Evolutionary conservation across 2,113 vertebrate genomes (phyloP).

Genomic region (Ibidorhyncha struthersii): DNA sequence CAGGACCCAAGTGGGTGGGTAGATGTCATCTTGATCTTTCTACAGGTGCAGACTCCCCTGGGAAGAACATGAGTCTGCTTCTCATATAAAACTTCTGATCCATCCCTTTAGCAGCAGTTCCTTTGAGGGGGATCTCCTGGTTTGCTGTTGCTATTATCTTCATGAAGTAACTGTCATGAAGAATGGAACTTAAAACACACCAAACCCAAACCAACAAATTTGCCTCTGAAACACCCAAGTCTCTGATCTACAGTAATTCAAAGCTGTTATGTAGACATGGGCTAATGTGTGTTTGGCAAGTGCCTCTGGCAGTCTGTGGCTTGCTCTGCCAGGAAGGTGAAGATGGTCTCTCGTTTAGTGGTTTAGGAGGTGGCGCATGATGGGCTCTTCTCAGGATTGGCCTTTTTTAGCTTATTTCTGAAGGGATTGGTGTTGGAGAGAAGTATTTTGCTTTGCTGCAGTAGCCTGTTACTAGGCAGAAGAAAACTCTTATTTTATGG

Average conservation of each 20-base stretch:
- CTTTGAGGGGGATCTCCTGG: neutral
- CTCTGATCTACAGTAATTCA: neutral
- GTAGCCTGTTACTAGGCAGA: neutral
- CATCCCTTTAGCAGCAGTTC: neutral
- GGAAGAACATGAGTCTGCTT: neutral
- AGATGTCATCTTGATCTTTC: neutral
- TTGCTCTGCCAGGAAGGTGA: neutral
- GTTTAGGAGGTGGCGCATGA: rapidly evolving
- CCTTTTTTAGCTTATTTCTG: neutral
- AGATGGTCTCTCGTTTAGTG: neutral
- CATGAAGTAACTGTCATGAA: neutral
- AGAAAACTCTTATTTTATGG: no score
- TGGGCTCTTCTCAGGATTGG: neutral
- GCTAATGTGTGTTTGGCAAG: neutral
- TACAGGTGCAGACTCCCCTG: neutral
- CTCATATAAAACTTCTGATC: rapidly evolving
- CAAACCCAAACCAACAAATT: no score
- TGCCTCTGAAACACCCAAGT: rapidly evolving
- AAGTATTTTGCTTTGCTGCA: neutral
- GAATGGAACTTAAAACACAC: neutral
- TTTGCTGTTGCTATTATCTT: rapidly evolving
- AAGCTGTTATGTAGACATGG: neutral
- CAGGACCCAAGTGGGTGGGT: no score
- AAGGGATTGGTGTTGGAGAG: neutral
- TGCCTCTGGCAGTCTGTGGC: neutral